Evolutionary conservation across 2,113 vertebrate species (phyloP), one percentile per base, ranked within the genome.

Genomic region (Aphelocoma coerulescens): DNA sequence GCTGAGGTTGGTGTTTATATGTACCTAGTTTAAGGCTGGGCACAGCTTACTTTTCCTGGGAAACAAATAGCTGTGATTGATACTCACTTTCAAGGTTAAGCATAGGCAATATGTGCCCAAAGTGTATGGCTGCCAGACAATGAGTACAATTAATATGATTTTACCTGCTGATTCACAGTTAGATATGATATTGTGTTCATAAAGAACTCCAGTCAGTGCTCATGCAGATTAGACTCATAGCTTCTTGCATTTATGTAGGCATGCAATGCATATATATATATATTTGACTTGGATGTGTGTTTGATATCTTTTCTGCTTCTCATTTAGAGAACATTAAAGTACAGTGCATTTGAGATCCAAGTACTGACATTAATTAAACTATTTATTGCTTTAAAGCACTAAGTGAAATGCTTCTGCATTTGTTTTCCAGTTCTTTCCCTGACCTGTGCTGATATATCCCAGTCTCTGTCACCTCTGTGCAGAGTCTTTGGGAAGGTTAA

Each of bases 1-100:
- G 20, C 13, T 39, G 15, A 30, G 16, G 5, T 8, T 2, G 0
- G 16, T 57, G 5, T 79, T 55, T 37, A 7, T 27, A 11, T 3
- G 5, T 52, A 32, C 20, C 7, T 73, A 27, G 77, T 49, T 37
- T 58, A 41, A 77, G 16, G 4, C 43, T 84, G 39, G 30, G 12
- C 6, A 58, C 8, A 51, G 13, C 9, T 61, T 8, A 10, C 7
- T 55, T 67, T 83, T 57, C 19, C 27, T 46, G 16, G 46, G 55
- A 77, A 77, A 30, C 11, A 78, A 75, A 37, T 57, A 59, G 5
- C 3, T 73, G 20, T 59, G 55, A 16, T 8, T 66, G 61, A 49
- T 66, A 49, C 7, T 69, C 27, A 61, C 0, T 69, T 77, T 84
- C 76, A 67, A 92, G 74, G 41, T 75, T 72, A 82, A 67, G 6